Base-by-base conservation (phyloP, 2,888 invertebrate genomes). In the Andrena bicolor region DNA sequence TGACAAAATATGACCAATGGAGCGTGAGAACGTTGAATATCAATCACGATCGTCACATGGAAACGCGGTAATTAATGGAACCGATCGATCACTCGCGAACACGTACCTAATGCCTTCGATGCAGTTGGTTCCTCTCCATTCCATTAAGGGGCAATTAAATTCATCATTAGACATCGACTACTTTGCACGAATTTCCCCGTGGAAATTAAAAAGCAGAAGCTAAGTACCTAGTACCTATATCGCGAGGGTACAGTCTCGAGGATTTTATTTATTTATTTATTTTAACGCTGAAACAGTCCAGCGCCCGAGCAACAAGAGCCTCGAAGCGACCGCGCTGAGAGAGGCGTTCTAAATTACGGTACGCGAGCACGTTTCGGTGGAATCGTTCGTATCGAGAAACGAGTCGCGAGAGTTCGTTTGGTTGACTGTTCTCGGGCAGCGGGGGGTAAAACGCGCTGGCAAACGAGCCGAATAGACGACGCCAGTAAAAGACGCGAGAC, bases 401-500 rank as follows among this genome's bases (percentile, higher is more conserved):
- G 30, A 61, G 23, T 41, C 30, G 30, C n/a, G 7, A 35, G 26
- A 53, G 16, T 65, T 51, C 30, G 58, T 35, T 65, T 41, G 51
- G 26, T 1, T 16, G 26, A 26, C 48, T 71, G 77, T 77, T 61
- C 35, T 60, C 41, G 60, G 61, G 23, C 66, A 30, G 23, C 30
- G 30, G 13, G 63, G 60, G 60, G 26, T 56, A 53, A 48, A 61
- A 68, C 30, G 76, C 35, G 13, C 23, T 26, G 20, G 60, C 41
- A 68, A 76, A 78, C 76, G 48, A 64, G 56, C 48, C 68, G 76
- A 76, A 56, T 56, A 48, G 35, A 35, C 26, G 35, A 16, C 20
- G 16, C 41, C 32, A 5, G 5, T 10, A 20, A 56, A 51, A 64
- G 13, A 49, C 23, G 20, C 30, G 51, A 35, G 5, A 51, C 60